Percentiles rank a stretch among this genome's conserved stretches.
Conservation (phyloP, 1,140 invertebrate species). For the Drosophila persimilis region DNA sequence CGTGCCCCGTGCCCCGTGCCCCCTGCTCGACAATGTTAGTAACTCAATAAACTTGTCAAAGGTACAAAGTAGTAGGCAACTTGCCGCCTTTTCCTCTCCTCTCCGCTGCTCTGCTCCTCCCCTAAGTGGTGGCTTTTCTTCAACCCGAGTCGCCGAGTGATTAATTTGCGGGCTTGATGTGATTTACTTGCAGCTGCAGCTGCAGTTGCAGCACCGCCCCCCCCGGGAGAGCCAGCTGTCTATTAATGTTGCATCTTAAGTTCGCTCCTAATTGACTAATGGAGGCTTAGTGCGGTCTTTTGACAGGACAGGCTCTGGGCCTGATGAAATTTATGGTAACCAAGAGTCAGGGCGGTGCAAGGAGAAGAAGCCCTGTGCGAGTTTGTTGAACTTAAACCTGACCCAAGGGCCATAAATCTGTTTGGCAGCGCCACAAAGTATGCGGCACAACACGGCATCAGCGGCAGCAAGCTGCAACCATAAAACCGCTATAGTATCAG, state of each 20-base stretch:
- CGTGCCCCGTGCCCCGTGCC: conserved; percentile 3
- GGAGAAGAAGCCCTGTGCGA: too few relatives aligned
- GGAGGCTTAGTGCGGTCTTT: conserved; percentile 55
- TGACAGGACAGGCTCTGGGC: conserved; percentile 19
- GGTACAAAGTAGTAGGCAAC: conserved; percentile 66
- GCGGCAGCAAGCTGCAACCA: conserved; percentile 36
- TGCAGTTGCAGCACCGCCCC: conserved; percentile 14
- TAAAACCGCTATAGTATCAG: conserved; percentile 50
- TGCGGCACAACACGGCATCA: conserved; percentile 34
- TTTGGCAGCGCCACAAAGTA: conserved; percentile 49
- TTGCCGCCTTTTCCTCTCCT: conserved; percentile 1
- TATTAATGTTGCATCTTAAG: conserved; percentile 57
- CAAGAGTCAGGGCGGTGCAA: background rate
- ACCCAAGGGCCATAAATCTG: conserved; percentile 47
- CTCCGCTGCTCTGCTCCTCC: background rate
- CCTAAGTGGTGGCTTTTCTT: conserved; percentile 60
- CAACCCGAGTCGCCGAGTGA: conserved; percentile 64
- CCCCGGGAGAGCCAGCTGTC: conserved; percentile 19
- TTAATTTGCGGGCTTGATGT: conserved; percentile 75
- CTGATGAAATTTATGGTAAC: conserved; percentile 39
- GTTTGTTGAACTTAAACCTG: conserved; percentile 66
- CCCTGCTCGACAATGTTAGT: conserved; percentile 55
- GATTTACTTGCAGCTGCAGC: conserved; percentile 60
- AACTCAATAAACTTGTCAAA: conserved; percentile 78
- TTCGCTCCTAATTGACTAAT: conserved; percentile 71